phyloP scores from a whole-genome alignment of 2,113 vertebrate genomes.

The Morphnarchus princeps region DNA sequence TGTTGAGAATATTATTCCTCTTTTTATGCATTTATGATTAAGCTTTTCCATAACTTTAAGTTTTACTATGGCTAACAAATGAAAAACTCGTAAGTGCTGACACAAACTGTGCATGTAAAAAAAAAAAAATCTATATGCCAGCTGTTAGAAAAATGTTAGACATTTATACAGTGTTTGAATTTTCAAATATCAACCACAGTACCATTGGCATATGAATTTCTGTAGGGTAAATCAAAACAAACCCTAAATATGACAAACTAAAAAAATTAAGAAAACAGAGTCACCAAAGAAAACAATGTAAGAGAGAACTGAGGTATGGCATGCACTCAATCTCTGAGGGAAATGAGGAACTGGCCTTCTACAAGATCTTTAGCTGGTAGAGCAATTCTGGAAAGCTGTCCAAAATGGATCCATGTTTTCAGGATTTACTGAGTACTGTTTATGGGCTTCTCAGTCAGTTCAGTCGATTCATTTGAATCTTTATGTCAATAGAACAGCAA shows the following conservation, averaged over 20 bases:
- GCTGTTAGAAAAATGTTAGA: not conserved
- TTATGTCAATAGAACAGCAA: not conserved
- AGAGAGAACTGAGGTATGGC: not conserved
- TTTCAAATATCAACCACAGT: not conserved
- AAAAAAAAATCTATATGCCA: not conserved
- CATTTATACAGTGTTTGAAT: not conserved
- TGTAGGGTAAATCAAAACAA: not conserved
- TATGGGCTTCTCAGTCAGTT: not conserved
- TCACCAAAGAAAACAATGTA: not conserved
- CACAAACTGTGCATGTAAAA: not conserved
- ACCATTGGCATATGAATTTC: not conserved
- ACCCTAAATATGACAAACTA: not conserved
- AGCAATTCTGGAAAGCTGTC: not conserved
- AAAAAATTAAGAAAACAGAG: not conserved
- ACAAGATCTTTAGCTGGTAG: not conserved
- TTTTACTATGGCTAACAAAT: not conserved
- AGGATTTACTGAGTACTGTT: not conserved
- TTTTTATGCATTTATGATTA: not conserved
- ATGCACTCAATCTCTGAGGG: not conserved
- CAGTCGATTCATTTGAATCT: not conserved
- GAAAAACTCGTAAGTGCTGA: accelerated
- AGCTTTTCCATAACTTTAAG: not conserved
- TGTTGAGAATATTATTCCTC: not conserved
- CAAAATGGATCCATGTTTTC: not conserved
- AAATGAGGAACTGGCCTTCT: not conserved